These are phyloP conservation scores for Netelia virgata DNA, from an alignment of 2,888 invertebrate genomes.

Conservation along the genomic window DNA sequence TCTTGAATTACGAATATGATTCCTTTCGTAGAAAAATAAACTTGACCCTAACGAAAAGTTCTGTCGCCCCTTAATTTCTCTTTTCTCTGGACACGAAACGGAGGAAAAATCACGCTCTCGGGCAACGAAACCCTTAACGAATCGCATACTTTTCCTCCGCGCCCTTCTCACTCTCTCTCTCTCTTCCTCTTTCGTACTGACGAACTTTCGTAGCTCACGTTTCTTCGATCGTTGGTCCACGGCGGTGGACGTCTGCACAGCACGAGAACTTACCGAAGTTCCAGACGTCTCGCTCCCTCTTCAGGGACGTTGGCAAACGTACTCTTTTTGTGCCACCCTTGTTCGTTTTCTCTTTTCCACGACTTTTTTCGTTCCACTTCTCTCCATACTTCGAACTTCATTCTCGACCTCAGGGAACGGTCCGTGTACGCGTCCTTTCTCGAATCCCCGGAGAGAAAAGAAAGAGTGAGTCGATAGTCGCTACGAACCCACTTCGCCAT, in stretches of 20 bases:
- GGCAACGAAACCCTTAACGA: constrained; percentile 54
- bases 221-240: constrained; percentile 57
- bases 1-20: constrained; percentile 31
- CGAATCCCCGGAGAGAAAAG: constrained; percentile 31
- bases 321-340: constrained; percentile 47
- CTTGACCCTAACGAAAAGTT: constrained; percentile 16
- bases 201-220: constrained; percentile 61
- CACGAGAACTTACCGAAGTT: constrained; percentile 50
- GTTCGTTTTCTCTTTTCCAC: constrained; percentile 37
- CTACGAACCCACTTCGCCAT: constrained; percentile 5
- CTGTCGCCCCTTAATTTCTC: constrained; percentile 25
- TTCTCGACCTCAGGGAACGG: constrained; percentile 25
- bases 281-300: constrained; percentile 25
- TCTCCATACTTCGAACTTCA: constrained; percentile 33
- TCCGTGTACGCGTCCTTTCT: constrained; percentile 43
- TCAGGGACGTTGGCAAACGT: constrained; percentile 10
- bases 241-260: constrained; percentile 31
- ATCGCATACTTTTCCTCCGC: constrained; percentile 50
- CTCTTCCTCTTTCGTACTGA: background rate
- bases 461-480: constrained; percentile 22
- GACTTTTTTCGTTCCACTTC: constrained; percentile 49
- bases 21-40: constrained; percentile 27
- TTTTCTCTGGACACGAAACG: constrained; percentile 27
- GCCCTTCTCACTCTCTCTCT: background rate
- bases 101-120: constrained; percentile 56